Conservation (phyloP, 2,888 invertebrate genomes). For the Calameuta pallipes region DNA sequence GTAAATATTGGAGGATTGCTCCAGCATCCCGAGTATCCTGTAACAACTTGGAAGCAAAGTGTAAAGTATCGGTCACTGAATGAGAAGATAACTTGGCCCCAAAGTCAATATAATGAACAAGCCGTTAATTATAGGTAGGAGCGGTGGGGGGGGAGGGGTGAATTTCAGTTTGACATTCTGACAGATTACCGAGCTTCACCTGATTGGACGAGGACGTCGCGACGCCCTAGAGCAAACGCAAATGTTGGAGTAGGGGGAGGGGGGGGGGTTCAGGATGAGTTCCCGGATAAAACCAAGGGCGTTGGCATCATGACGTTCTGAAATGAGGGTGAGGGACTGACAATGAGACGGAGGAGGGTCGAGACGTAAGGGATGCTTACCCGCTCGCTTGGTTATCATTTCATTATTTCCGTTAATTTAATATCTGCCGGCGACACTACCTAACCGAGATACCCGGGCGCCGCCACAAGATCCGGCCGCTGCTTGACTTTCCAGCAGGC, state of each 20-base stretch:
- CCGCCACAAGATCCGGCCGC: conserved; percentile 15
- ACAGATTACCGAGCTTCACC: conserved; percentile 35
- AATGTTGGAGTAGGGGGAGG: conserved; percentile 1
- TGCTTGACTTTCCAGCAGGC: conserved; percentile 16
- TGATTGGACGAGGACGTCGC: conserved; percentile 18
- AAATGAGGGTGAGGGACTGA: background rate
- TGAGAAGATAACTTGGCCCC: background rate
- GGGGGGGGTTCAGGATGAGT: background rate
- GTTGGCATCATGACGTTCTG: background rate
- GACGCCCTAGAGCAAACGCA: conserved; percentile 8
- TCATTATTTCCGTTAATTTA: conserved; percentile 62
- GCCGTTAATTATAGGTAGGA: conserved; percentile 29
- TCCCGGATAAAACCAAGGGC: background rate
- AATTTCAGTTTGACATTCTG: conserved; percentile 36
- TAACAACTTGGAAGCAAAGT: background rate
- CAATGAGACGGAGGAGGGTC: background rate
- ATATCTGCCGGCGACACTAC: conserved; percentile 40
- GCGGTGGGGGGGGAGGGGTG: conserved; percentile 6
- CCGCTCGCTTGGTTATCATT: conserved; percentile 54
- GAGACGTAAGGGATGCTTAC: conserved; percentile 1
- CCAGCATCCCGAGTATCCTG: background rate
- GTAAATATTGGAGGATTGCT: background rate
- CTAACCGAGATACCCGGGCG: conserved; percentile 2
- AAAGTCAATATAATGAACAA: conserved; percentile 14
- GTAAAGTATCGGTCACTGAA: background rate